Evolutionary conservation across 1,140 invertebrate genomes (phyloP), one percentile per base, ranked within the genome.

Genomic region (Pogonognathellus flavescens): DNA sequence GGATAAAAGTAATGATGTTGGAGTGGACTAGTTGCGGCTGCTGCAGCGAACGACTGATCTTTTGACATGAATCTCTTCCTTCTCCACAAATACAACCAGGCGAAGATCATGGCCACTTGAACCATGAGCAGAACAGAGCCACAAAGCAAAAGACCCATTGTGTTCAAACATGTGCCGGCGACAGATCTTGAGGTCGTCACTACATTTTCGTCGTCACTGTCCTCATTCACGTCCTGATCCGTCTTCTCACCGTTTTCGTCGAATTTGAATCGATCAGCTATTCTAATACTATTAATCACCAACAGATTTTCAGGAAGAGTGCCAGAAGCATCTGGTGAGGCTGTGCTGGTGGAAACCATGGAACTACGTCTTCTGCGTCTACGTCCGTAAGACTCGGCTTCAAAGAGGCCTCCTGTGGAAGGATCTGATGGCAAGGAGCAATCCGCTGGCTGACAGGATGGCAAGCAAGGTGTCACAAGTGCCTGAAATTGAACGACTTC

Each of bases 401-500:
- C 84, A 31, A 90, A 89, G 31, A 90, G 81, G 5, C 90, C 89
- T 0, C 92, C 92, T 57, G 91, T 90, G 50, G 91, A 91, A 60
- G 91, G 90, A 66, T 90, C 89, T n/a, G 91, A 88, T 20, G 90
- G 89, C 16, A 88, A 49, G 6, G 86, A 87, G 85, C 92, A 92
- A 25, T 90, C 87, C 5, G 91, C 92, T 0, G 92, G 92, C 87
- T 92, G 90, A 87, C 92, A 93, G 14, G 88, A 89, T 1, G 92
- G 91, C 4, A 93, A 86, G 86, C 92, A 93, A 0, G 92, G 92
- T 0, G 92, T 92, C 4, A 93, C 91, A 8, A 93, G 87, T 41
- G 92, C 92, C 84, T 92, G 91, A 89, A 93, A 93, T 85, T 93
- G 92, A 4, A 93, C 92, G 8, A 92, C 90, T 53, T 92, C 92